Percentiles rank a stretch among this genome's conserved stretches.
Conservation (phyloP, 2,888 invertebrate species). For the Hydropsyche betteni region DNA sequence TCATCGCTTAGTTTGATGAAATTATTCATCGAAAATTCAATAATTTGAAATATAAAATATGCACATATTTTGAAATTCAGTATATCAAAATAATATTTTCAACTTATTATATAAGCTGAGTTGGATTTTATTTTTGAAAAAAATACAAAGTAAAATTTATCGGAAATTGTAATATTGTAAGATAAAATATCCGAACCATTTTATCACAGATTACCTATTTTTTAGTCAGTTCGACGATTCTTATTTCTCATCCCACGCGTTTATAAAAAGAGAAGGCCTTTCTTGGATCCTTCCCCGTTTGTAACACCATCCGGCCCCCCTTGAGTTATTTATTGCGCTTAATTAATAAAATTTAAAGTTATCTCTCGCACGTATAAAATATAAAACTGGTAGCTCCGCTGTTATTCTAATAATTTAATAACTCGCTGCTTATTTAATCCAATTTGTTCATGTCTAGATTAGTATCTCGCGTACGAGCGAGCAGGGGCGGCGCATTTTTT, state of each 20-base stretch:
- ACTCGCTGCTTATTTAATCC: conserved; percentile 59
- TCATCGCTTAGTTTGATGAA: no score
- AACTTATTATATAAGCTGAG: no score
- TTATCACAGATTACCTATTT: background rate
- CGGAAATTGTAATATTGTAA: no score
- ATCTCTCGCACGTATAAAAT: conserved; percentile 53
- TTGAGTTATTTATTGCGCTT: conserved; percentile 65
- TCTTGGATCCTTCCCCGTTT: conserved; percentile 1
- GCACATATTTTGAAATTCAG: no score
- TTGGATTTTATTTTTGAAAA: no score
- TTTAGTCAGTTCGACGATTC: background rate
- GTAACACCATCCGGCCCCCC: conserved; percentile 22
- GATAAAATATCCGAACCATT: no score
- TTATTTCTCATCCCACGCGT: no score
- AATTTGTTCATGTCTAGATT: conserved; percentile 67
- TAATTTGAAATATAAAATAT: no score
- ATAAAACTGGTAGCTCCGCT: conserved; percentile 47
- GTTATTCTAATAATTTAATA: conserved; percentile 66
- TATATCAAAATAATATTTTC: no score
- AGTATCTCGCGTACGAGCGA: conserved; percentile 57
- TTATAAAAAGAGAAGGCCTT: background rate
- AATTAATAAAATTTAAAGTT: conserved; percentile 68
- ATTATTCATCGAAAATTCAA: no score
- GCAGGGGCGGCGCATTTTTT: conserved; percentile 35
- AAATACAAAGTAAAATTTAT: no score